Conservation (phyloP, 2,797 vertebrate species). For the Liasis olivaceus region DNA sequence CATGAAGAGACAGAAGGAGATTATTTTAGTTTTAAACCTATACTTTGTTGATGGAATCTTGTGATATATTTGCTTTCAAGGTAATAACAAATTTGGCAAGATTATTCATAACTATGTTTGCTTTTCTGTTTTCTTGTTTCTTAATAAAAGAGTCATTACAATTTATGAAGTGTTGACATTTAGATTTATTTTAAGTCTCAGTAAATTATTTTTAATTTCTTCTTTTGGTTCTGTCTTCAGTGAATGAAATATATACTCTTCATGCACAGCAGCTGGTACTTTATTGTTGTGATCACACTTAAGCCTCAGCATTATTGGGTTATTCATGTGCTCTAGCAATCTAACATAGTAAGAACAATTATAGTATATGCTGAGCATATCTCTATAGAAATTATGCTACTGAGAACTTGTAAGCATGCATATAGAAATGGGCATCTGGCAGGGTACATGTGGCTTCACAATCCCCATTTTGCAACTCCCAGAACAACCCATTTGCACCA, state of each 20-base stretch:
- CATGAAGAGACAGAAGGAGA: slow-evolving; percentile 54
- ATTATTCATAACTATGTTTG: slow-evolving; percentile 41
- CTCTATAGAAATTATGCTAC: background rate
- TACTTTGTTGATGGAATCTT: slow-evolving; percentile 44
- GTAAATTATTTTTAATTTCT: background rate
- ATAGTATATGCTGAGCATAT: background rate
- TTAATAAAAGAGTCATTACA: slow-evolving; percentile 21
- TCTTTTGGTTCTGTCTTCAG: background rate
- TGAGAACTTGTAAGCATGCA: background rate
- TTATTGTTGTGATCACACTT: slow-evolving; percentile 12
- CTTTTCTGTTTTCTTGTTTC: background rate
- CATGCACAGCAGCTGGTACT: slow-evolving; percentile 22
- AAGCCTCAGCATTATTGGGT: slow-evolving; percentile 21
- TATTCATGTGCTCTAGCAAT: slow-evolving; percentile 6
- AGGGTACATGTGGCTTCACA: background rate
- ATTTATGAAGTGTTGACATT: slow-evolving; percentile 43
- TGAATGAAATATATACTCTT: background rate
- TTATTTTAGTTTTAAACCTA: slow-evolving; percentile 64
- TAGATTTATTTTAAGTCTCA: slow-evolving; percentile 35
- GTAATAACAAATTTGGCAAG: slow-evolving; percentile 40
- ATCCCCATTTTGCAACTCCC: background rate
- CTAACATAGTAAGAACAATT: background rate
- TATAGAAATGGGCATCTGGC: background rate
- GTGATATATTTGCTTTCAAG: slow-evolving; percentile 56
- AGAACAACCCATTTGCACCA: background rate